These are phyloP conservation scores for Eristalinus sepulchralis DNA, from an alignment of 2,888 invertebrate species.

Conservation along the genomic window DNA sequence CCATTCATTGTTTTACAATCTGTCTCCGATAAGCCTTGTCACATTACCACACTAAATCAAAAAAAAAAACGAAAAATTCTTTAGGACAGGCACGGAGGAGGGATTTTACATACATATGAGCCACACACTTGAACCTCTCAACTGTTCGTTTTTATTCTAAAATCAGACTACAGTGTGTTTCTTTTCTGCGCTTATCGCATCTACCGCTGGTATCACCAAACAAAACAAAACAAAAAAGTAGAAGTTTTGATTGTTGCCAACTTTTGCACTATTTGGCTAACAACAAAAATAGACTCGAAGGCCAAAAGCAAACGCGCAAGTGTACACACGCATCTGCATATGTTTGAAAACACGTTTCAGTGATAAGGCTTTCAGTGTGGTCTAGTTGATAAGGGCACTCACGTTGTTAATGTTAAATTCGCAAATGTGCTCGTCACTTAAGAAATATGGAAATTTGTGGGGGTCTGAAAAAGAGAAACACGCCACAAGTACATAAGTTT, in stretches of 20 bases:
- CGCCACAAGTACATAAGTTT: no score
- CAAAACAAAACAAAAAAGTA: not conserved
- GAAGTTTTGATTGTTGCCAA: not conserved
- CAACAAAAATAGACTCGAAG: not conserved
- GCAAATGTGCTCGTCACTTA: not conserved
- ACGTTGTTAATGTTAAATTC: not conserved
- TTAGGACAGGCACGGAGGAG: not conserved
- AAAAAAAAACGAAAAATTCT: no score
- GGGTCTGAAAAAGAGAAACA: not conserved
- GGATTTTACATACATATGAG: not conserved
- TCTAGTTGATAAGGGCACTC: not conserved
- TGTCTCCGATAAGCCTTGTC: no score
- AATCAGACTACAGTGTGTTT: not conserved
- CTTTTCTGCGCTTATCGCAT: not conserved
- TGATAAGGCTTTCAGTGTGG: constrained; percentile 22
- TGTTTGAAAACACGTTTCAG: not conserved
- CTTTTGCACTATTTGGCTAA: not conserved
- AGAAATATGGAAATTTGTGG: not conserved
- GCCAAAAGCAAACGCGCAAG: not conserved
- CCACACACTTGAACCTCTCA: not conserved
- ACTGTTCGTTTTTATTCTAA: not conserved
- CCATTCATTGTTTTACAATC: no score
- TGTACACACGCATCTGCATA: not conserved
- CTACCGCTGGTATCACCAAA: not conserved
- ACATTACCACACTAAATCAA: no score